phyloP scores from a whole-genome alignment of 2,888 invertebrate species.

The Netelia virgata region DNA sequence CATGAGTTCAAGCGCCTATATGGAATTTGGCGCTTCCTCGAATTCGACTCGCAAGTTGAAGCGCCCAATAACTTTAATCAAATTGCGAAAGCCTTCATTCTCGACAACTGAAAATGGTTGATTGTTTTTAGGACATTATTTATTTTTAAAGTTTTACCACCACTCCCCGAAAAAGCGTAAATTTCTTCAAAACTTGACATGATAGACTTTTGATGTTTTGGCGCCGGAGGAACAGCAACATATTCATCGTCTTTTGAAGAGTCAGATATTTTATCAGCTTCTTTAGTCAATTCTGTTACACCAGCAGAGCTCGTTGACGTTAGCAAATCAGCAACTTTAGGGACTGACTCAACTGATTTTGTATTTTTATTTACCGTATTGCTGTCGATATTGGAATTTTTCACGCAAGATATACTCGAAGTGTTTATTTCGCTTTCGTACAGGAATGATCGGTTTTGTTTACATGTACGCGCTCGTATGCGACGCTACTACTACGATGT shows the following conservation, averaged over 20 bases:
- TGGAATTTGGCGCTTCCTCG: too few relatives aligned
- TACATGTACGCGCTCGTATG: too few relatives aligned
- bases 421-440: too few relatives aligned
- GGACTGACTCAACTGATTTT: background rate
- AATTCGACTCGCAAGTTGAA: too few relatives aligned
- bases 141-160: constrained; percentile 65
- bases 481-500: too few relatives aligned
- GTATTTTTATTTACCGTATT: background rate
- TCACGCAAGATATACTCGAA: too few relatives aligned
- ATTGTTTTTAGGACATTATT: constrained; percentile 28
- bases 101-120: constrained; percentile 41
- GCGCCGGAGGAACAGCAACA: background rate
- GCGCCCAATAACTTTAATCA: constrained; percentile 8
- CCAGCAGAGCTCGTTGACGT: constrained; percentile 1
- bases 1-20: too few relatives aligned
- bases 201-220: constrained; percentile 4
- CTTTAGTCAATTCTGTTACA: background rate
- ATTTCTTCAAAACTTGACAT: constrained; percentile 11
- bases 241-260: constrained; percentile 4
- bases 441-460: too few relatives aligned
- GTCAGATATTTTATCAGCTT: background rate
- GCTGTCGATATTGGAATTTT: background rate
- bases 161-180: constrained; percentile 11
- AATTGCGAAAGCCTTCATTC: constrained; percentile 32
- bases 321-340: background rate